Conservation (phyloP, 2,113 vertebrate species). For the Python bivittatus region DNA sequence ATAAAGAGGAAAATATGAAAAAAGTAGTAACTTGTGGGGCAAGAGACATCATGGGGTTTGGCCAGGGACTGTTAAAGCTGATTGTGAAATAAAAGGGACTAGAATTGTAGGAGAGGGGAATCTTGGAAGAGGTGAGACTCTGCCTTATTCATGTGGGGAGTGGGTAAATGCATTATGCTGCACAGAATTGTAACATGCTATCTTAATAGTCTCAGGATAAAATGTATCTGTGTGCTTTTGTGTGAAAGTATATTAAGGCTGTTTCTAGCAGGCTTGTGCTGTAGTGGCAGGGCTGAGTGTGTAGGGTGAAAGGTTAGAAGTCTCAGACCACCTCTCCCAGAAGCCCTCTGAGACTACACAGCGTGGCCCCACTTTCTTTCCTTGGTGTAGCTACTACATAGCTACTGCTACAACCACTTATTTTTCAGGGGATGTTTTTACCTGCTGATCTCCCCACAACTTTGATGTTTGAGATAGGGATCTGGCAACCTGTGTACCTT, state of each 20-base stretch:
- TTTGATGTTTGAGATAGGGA: background rate
- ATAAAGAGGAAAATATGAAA: background rate
- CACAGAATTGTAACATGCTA: background rate
- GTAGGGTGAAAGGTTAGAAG: background rate
- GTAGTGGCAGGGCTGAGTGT: background rate
- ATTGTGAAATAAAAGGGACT: background rate
- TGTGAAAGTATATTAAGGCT: background rate
- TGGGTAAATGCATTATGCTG: background rate
- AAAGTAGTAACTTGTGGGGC: background rate
- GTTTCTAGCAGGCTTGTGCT: background rate
- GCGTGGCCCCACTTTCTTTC: background rate
- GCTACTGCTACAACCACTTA: background rate
- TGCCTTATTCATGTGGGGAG: background rate
- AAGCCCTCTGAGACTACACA: background rate
- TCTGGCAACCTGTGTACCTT: background rate
- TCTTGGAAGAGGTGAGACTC: background rate
- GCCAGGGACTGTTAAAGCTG: background rate
- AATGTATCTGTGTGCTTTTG: background rate
- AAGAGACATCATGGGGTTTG: background rate
- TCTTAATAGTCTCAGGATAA: background rate
- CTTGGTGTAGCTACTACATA: background rate
- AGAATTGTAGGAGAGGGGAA: background rate
- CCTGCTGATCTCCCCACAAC: background rate
- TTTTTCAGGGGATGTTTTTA: background rate
- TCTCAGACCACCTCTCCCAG: background rate